These are phyloP conservation scores for Ranitomeya variabilis DNA, from an alignment of 2,113 vertebrate genomes.

Conservation along the genomic window DNA sequence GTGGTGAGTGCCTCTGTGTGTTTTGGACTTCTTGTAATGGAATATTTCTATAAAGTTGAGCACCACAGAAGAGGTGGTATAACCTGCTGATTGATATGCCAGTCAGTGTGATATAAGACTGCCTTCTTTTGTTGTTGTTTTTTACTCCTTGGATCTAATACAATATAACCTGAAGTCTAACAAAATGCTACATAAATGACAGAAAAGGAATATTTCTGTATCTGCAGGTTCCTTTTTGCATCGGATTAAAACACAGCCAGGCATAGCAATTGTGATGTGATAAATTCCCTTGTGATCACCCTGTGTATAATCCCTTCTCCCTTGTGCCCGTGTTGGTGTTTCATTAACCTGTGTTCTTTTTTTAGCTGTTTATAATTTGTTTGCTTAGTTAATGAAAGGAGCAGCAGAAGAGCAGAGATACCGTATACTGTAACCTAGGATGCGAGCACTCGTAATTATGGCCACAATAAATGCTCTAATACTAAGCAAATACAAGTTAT, in stretches of 20 bases:
- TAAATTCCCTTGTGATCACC: conserved; percentile 21
- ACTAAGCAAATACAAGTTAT: not conserved
- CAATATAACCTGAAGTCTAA: no score
- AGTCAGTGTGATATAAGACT: no score
- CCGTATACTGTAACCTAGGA: conserved; percentile 18
- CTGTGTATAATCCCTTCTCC: conserved; percentile 45
- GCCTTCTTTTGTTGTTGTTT: no score
- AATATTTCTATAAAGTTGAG: no score
- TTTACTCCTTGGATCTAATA: no score
- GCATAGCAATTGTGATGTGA: conserved; percentile 22
- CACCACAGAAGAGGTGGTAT: no score
- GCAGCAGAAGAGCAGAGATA: not conserved
- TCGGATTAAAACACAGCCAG: not conserved
- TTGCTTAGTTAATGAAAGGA: conserved; percentile 34
- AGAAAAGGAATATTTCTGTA: not conserved
- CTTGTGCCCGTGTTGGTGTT: conserved; percentile 35
- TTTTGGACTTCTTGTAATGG: no score
- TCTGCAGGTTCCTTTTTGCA: not conserved
- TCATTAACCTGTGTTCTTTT: conserved; percentile 49
- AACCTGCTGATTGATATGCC: no score
- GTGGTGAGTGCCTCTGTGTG: no score
- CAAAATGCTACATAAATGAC: not conserved
- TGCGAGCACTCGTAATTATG: not conserved
- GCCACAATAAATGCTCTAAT: not conserved
- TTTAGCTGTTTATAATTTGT: conserved; percentile 48